These are phyloP conservation scores for Calephelis perditalis DNA, from an alignment of 2,888 invertebrate genomes.

Conservation along the genomic window DNA sequence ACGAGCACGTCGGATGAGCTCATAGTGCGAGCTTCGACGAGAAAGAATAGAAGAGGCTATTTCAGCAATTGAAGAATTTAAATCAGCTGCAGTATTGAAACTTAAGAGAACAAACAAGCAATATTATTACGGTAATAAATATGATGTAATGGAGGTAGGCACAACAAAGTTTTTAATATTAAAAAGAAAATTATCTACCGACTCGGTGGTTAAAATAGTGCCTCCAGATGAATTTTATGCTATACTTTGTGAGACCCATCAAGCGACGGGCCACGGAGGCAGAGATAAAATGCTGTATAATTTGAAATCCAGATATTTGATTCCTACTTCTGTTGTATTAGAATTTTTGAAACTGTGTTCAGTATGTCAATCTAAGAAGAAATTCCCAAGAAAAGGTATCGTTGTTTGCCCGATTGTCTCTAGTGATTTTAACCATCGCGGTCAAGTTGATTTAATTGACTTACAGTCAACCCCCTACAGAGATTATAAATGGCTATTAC, in stretches of 20 bases:
- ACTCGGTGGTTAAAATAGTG: too few relatives aligned
- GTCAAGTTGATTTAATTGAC: conserved; percentile 40
- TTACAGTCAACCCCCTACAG: conserved; percentile 36
- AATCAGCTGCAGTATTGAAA: not conserved
- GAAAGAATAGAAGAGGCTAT: conserved; percentile 7
- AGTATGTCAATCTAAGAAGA: too few relatives aligned
- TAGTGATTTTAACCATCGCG: conserved; percentile 35
- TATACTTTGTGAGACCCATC: not conserved
- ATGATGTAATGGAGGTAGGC: conserved; percentile 3
- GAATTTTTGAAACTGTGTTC: not conserved
- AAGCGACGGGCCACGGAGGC: conserved; percentile 1
- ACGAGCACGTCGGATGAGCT: not conserved
- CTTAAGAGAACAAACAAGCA: not conserved
- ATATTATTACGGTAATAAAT: conserved; percentile 8
- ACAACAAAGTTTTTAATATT: not conserved
- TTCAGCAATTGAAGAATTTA: conserved; percentile 1
- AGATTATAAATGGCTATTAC: conserved; percentile 42
- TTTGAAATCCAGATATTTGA: not conserved
- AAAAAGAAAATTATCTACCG: not conserved
- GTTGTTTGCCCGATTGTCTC: conserved; percentile 20
- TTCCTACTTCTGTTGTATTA: not conserved
- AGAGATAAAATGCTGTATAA: conserved; percentile 5
- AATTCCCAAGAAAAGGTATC: too few relatives aligned
- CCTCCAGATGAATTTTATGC: too few relatives aligned
- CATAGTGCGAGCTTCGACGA: not conserved